Conservation (phyloP, 2,113 vertebrate species). For the Pithys albifrons region DNA sequence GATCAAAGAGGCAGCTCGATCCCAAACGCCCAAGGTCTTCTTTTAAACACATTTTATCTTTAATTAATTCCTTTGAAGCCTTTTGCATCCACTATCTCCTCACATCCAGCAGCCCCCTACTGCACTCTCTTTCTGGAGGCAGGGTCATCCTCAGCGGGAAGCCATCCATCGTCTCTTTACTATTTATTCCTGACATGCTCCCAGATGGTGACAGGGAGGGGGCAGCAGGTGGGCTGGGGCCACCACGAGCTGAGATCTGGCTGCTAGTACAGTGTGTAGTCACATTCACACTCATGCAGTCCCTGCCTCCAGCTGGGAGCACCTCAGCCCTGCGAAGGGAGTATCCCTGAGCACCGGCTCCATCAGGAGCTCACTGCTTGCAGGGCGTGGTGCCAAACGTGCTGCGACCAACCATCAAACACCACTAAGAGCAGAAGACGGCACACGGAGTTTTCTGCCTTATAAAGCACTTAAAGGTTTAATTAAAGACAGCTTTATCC, state of each 20-base stretch:
- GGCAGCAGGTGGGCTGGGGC: not conserved
- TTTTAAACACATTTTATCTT: slow-evolving; percentile 46
- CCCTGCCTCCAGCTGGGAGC: not conserved
- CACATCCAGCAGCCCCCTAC: not conserved
- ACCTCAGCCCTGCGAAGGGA: not conserved
- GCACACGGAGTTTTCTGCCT: slow-evolving; percentile 18
- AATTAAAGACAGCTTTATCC: slow-evolving; percentile 62
- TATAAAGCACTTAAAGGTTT: slow-evolving; percentile 65
- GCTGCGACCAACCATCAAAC: not conserved
- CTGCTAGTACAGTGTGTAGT: not conserved
- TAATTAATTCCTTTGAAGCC: slow-evolving; percentile 66
- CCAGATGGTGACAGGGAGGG: rapidly evolving
- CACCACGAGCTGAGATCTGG: not conserved
- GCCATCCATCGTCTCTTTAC: rapidly evolving
- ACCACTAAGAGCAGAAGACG: slow-evolving; percentile 21
- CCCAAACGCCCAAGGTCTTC: not conserved
- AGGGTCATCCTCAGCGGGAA: not conserved
- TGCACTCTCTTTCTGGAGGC: not conserved
- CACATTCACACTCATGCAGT: not conserved
- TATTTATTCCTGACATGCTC: not conserved
- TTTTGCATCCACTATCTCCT: not conserved
- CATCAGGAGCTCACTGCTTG: rapidly evolving
- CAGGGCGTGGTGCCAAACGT: not conserved
- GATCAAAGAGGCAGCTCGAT: slow-evolving; percentile 2
- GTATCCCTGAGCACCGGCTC: not conserved